Conservation (phyloP, 2,888 invertebrate species). For the Dione vanillae region DNA sequence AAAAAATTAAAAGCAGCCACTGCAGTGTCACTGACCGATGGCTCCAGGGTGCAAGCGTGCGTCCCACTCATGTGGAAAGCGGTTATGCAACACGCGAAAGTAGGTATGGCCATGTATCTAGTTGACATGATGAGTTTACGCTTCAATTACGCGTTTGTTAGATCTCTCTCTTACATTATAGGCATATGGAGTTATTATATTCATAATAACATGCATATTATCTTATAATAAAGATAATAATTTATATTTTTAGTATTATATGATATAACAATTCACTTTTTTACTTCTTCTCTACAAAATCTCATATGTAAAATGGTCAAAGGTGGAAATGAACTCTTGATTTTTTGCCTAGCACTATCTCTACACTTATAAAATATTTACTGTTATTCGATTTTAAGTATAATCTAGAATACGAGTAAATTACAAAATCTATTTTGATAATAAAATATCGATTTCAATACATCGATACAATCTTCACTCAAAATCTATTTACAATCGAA, state of each 20-base stretch:
- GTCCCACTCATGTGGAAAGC: slow-evolving; percentile 78
- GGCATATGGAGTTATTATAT: not conserved
- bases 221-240: too few species aligned
- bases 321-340: too few species aligned
- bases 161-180: slow-evolving; percentile 9
- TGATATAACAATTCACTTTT: too few species aligned
- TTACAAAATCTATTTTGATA: slow-evolving; percentile 38
- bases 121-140: slow-evolving; percentile 55
- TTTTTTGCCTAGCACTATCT: too few species aligned
- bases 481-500: slow-evolving; percentile 43
- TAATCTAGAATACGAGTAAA: slow-evolving; percentile 21
- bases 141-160: slow-evolving; percentile 30
- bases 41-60: slow-evolving; percentile 71
- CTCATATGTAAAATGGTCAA: too few species aligned
- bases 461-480: slow-evolving; percentile 41
- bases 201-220: not conserved
- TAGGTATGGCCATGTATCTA: slow-evolving; percentile 62
- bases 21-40: slow-evolving; percentile 73
- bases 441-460: slow-evolving; percentile 44
- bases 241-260: too few species aligned
- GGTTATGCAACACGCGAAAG: slow-evolving; percentile 82
- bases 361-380: too few species aligned
- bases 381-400: too few species aligned
- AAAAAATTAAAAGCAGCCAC: not conserved
- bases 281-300: too few species aligned